Percentiles rank a stretch among this genome's conserved stretches.
phyloP scores from a whole-genome alignment of 2,797 vertebrate genomes.

The Coendou prehensilis region DNA sequence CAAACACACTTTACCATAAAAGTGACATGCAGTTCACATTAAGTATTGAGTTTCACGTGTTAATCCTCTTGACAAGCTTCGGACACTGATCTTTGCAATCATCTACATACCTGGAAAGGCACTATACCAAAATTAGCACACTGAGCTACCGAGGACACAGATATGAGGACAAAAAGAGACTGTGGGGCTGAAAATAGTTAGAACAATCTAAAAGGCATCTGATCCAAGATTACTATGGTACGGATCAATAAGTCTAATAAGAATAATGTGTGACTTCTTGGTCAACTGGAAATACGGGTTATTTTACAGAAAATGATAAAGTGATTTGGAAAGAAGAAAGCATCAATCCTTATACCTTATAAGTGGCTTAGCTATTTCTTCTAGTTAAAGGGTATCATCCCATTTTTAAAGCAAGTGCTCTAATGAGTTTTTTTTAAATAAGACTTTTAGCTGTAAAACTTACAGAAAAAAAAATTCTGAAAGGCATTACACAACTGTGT shows the following conservation, averaged over 20 bases:
- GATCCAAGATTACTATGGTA: constrained; percentile 53
- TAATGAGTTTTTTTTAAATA: not conserved
- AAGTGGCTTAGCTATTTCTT: constrained; percentile 40
- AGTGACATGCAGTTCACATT: constrained; percentile 56
- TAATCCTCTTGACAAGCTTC: constrained; percentile 71
- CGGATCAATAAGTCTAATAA: constrained; percentile 43
- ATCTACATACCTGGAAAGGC: constrained; percentile 74
- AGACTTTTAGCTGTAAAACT: constrained; percentile 31
- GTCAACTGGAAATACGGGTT: constrained; percentile 54
- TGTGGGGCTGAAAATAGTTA: constrained; percentile 66
- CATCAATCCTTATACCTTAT: not conserved
- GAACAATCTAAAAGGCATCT: constrained; percentile 65
- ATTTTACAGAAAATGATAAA: constrained; percentile 62
- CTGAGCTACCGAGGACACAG: constrained; percentile 62
- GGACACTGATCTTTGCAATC: constrained; percentile 73
- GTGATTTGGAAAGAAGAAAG: constrained; percentile 38
- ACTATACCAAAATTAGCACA: constrained; percentile 79
- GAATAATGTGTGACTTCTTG: constrained; percentile 50
- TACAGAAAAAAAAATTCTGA: constrained; percentile 40
- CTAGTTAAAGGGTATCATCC: not conserved
- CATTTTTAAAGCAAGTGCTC: constrained; percentile 52
- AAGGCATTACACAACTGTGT: constrained; percentile 14
- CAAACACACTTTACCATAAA: constrained; percentile 77
- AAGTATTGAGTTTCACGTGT: constrained; percentile 71
- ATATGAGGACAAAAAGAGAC: constrained; percentile 53